Base-by-base conservation (phyloP, 2,888 invertebrate genomes). In the Nomada ruficornis region DNA sequence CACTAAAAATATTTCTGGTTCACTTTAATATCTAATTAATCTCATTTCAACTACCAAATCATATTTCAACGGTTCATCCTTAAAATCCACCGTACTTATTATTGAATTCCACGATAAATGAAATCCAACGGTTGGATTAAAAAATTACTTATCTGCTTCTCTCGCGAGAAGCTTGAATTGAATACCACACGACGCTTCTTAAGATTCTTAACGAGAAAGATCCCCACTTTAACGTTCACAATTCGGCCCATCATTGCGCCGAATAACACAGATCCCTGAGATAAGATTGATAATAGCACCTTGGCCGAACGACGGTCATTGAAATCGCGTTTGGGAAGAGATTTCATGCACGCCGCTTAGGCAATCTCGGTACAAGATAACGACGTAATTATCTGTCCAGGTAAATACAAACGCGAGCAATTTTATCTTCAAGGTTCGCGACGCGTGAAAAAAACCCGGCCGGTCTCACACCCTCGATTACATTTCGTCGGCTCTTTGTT, bases 301-400 rank as follows among this genome's bases (percentile, higher is more conserved):
- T 59, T 42, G 52, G 23, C 29, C 77, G 7, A 50, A 52, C 26
- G 59, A 59, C 42, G 55, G 42, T 71, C 65, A 67, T 71, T 62
- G 26, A 74, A 70, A 71, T 70, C 50, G 54, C 47, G 29, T 15
- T 57, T 57, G 44, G 11, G 29, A 63, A 60, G 26, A 64, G 26
- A 78, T 79, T 79, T 83, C 36, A 57, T 68, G 20, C 54, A n/a
- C 65, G 15, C 13, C 44, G 42, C 69, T 84, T 54, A 26, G 44
- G 70, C 79, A 83, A 84, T 76, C 76, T 50, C 60, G 11, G 52
- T 18, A 42, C 74, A 55, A 63, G 83, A 87, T 86, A 84, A 86
- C 77, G 71, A 57, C 18, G 69, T 77, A 86, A 86, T 88, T 87
- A 88, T 88, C 88, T 72, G 50, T 52, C 11, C 74, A 55, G 54